phyloP scores from a whole-genome alignment of 2,113 vertebrate species.

The Glaucomys volans region DNA sequence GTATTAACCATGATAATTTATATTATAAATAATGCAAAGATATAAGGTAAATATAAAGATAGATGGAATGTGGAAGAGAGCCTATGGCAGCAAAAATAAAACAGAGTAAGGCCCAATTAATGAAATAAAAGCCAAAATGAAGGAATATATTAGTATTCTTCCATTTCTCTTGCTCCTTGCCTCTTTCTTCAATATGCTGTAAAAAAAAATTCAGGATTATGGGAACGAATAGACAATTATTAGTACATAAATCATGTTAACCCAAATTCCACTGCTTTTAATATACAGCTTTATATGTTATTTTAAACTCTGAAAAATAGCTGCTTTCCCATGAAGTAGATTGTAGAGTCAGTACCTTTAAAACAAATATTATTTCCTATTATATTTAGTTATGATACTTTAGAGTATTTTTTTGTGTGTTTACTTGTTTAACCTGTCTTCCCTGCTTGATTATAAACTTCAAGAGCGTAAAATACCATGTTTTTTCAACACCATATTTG shows the following conservation, averaged over 20 bases:
- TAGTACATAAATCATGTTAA: background rate
- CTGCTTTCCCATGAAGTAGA: background rate
- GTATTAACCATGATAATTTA: conserved; percentile 43
- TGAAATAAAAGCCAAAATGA: conserved; percentile 39
- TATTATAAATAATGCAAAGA: background rate
- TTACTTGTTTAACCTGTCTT: conserved; percentile 27
- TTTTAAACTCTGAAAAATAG: conserved; percentile 55
- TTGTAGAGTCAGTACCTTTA: background rate
- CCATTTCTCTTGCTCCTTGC: background rate
- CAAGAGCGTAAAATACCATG: background rate
- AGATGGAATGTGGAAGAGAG: background rate
- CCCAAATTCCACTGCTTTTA: background rate
- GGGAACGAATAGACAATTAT: background rate
- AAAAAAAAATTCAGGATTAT: background rate
- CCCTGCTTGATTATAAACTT: background rate
- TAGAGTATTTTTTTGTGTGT: background rate
- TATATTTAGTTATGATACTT: background rate
- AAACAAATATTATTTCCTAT: background rate
- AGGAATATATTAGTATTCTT: background rate
- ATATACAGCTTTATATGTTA: background rate
- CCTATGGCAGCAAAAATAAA: conserved; percentile 6
- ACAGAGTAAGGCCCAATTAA: conserved; percentile 39
- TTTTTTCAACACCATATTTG: background rate
- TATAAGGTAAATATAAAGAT: conserved; percentile 24
- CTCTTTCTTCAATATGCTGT: background rate